A percentile compares a stretch with the other conserved stretches of the same genome.
These are phyloP conservation scores for Anguilla rostrata DNA, from an alignment of 2,113 vertebrate genomes.

Conservation along the genomic window DNA sequence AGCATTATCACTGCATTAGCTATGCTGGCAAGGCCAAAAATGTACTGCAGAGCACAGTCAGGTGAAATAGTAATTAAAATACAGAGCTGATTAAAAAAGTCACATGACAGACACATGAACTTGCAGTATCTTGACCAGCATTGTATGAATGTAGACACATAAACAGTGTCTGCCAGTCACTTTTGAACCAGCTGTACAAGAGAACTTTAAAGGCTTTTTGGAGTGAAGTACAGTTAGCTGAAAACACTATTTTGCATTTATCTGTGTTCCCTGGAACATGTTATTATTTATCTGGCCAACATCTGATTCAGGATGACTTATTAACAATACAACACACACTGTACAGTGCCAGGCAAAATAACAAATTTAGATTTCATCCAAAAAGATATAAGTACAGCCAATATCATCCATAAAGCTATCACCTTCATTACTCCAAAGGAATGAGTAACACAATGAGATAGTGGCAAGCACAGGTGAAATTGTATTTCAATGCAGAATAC, in stretches of 20 bases:
- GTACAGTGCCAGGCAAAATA: not conserved
- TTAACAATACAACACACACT: not conserved
- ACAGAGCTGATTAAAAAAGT: not conserved
- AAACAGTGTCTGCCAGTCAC: not conserved
- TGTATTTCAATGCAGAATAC: not conserved
- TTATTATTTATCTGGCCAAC: not conserved
- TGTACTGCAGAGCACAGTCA: not conserved
- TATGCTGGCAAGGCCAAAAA: not conserved
- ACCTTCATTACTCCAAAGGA: not conserved
- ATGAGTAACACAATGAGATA: not conserved
- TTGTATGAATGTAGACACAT: too few relatives aligned
- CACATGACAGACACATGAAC: not conserved
- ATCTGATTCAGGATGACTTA: not conserved
- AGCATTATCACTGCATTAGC: not conserved
- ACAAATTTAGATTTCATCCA: not conserved
- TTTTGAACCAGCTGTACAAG: not conserved
- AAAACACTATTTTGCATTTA: not conserved
- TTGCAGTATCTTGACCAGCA: not conserved
- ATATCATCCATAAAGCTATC: not conserved
- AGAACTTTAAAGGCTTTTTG: not conserved
- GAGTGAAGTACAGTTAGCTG: not conserved
- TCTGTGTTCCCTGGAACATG: not conserved
- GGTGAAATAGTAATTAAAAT: not conserved
- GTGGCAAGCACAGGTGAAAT: not conserved
- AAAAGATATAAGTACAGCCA: not conserved